Percentiles rank a stretch among this genome's conserved stretches.
These are phyloP conservation scores for Characodon lateralis DNA, from an alignment of 2,797 vertebrate species.

Conservation along the genomic window DNA sequence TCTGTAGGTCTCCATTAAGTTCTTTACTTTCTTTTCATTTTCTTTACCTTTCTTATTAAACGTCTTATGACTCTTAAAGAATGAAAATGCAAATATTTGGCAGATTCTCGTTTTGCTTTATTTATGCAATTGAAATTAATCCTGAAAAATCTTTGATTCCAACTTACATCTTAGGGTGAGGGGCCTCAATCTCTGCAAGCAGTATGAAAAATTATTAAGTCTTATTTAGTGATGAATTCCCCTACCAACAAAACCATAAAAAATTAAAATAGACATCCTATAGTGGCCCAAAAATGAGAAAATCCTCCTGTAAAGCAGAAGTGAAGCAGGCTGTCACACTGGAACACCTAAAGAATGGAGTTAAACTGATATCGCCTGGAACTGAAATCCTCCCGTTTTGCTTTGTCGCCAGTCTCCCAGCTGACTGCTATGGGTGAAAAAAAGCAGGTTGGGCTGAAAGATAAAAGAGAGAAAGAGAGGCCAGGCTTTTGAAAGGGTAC, in stretches of 20 bases:
- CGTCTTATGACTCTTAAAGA: background rate
- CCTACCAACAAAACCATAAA: background rate
- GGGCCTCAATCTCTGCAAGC: slow-evolving; percentile 15
- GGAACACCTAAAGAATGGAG: background rate
- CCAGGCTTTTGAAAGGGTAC: slow-evolving; percentile 41
- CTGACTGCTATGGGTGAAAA: slow-evolving; percentile 8
- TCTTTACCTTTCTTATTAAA: background rate
- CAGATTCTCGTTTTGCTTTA: slow-evolving; percentile 1
- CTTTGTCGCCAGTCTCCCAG: slow-evolving; percentile 11
- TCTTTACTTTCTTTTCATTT: slow-evolving; percentile 1
- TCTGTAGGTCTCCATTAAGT: background rate
- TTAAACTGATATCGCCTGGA: slow-evolving; percentile 2
- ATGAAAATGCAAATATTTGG: background rate
- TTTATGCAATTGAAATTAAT: background rate
- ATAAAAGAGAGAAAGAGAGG: slow-evolving; percentile 43
- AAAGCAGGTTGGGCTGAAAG: slow-evolving; percentile 26
- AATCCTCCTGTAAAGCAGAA: background rate
- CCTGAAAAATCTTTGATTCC: background rate
- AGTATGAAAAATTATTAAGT: background rate
- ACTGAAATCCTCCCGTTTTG: slow-evolving; percentile 13
- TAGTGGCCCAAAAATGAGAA: background rate
- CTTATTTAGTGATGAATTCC: slow-evolving; percentile 10
- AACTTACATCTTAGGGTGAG: background rate
- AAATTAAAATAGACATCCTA: slow-evolving; percentile 13
- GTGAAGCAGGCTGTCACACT: background rate